Evolutionary conservation across 2,797 vertebrate genomes (phyloP).

Genomic region (Labroides dimidiatus): DNA sequence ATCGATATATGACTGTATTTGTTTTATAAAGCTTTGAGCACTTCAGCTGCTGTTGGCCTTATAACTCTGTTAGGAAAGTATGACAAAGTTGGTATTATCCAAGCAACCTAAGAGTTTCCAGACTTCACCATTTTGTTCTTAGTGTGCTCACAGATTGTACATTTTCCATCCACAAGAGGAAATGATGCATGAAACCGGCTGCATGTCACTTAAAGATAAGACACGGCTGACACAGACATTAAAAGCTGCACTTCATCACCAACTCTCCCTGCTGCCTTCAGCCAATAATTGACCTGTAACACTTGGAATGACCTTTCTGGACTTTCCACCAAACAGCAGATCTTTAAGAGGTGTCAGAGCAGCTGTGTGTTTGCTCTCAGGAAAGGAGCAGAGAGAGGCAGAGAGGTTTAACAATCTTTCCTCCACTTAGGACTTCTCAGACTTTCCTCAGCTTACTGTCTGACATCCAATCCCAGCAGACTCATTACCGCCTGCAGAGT

Average conservation of each 20-base stretch:
- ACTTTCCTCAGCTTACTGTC: constrained; percentile 18
- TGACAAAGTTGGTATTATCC: neutral
- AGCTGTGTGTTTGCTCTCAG: constrained; percentile 2
- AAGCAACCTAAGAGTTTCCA: neutral
- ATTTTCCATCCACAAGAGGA: constrained; percentile 18
- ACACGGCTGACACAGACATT: constrained; percentile 3
- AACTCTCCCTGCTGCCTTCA: neutral
- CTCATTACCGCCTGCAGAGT: constrained; percentile 22
- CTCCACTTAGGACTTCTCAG: constrained; percentile 3
- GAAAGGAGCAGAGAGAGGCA: neutral
- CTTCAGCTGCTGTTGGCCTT: too few species aligned
- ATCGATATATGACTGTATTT: too few species aligned
- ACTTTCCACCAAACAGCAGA: neutral
- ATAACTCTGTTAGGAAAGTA: too few species aligned
- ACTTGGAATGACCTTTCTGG: constrained; percentile 8
- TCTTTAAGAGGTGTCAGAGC: neutral
- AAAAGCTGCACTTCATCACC: constrained; percentile 12
- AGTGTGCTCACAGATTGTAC: neutral
- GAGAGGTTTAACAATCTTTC: neutral
- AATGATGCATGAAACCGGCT: constrained; percentile 17
- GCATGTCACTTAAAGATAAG: constrained; percentile 39
- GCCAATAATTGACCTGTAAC: constrained; percentile 19
- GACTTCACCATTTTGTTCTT: neutral
- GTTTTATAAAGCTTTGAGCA: too few species aligned
- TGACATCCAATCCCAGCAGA: constrained; percentile 41